Conservation (phyloP, 1,140 invertebrate species). For the Papilio glaucus region DNA sequence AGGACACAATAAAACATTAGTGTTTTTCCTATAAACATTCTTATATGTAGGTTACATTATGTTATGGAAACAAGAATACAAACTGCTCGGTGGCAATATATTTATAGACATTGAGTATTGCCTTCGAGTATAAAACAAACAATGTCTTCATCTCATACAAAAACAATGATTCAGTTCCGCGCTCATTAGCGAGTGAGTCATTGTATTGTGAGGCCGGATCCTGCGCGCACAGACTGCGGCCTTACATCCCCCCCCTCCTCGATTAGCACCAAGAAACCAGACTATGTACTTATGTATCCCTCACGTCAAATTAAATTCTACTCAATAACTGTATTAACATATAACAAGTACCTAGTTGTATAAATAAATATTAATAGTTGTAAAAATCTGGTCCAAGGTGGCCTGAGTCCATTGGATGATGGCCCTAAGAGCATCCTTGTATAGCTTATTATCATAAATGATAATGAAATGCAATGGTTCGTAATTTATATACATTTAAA, state of each 20-base stretch:
- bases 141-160: constrained; percentile 56
- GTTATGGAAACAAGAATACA: background rate
- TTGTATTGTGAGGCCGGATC: constrained; percentile 44
- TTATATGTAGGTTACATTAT: background rate
- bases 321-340: too few species aligned
- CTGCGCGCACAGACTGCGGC: constrained; percentile 8
- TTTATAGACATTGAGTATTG: constrained; percentile 18
- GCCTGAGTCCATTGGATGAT: too few species aligned
- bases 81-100: background rate
- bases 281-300: background rate
- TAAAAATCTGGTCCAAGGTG: too few species aligned
- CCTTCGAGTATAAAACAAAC: constrained; percentile 21
- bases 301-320: background rate
- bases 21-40: background rate
- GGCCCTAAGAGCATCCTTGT: too few species aligned
- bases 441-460: too few species aligned
- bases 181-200: constrained; percentile 65
- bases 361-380: too few species aligned
- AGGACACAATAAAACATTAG: background rate
- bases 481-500: too few species aligned
- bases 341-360: too few species aligned
- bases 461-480: too few species aligned
- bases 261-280: constrained; percentile 4
- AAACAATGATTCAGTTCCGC: constrained; percentile 68
- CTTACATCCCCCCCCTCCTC: constrained; percentile 10